Evolutionary conservation across 2,113 vertebrate species (phyloP), one percentile per base, ranked within the genome.

Genomic region (Sitta europaea): DNA sequence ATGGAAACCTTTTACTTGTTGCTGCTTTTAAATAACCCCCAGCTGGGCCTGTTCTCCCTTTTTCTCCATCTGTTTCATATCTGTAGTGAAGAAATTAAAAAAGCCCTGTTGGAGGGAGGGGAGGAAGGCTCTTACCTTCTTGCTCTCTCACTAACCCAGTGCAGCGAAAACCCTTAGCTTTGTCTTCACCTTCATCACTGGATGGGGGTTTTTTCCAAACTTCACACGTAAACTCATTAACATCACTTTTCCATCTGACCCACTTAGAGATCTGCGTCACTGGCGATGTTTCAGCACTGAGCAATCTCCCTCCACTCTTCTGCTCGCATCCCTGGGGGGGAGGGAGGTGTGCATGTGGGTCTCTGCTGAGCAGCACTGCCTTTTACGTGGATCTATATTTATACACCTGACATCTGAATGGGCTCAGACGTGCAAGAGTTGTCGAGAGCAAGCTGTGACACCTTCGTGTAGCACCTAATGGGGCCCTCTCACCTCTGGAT

Each of bases 161-260:
- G 28, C 31, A 16, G 14, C 42, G 12, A 86, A 88, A 83, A 6
- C 11, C 22, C 23, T 53, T 62, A 43, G 51, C 68, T 94, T 88
- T 84, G 67, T 70, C 89, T 96, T 96, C 65, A 92, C 88, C 92
- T 95, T 93, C 72, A 90, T 72, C 43, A 27, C 18, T 67, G 71
- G 73, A 31, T 31, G 4, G 12, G 12, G 3, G 80, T 68, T 68
- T 79, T 51, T 47, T 6, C 73, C 73, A 48, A 71, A 84, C 59
- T 95, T 95, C 93, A 91, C 88, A 50, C 51, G 61, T 92, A 90
- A 94, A 93, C 76, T 96, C 90, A 92, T 96, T 96, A 94, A 71
- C 92, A 94, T 92, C 88, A 45, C 90, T 96, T 96, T 92, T 94
- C 90, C 88, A 65, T 92, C 90, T 95, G 96, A 96, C 96, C 96